Conservation (phyloP, 2,888 invertebrate genomes). For the Drosophila kanekoi region DNA sequence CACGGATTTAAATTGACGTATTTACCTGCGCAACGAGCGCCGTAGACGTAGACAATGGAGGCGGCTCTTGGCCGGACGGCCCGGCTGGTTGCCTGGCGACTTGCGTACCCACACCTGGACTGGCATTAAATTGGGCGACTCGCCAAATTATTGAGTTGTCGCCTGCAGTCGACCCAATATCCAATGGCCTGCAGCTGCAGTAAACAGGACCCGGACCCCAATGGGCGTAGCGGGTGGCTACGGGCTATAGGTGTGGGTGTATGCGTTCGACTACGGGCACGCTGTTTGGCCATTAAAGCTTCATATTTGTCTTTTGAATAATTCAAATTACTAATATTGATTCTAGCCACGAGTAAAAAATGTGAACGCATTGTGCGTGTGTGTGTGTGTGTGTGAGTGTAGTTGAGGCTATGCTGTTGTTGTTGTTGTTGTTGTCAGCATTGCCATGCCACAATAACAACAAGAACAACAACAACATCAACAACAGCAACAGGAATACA, state of each 20-base stretch:
- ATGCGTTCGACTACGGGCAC: conserved; percentile 52
- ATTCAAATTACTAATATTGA: conserved; percentile 86
- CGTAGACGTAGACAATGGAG: conserved; percentile 54
- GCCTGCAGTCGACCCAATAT: conserved; percentile 38
- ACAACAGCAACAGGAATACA: conserved; percentile 31
- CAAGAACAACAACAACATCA: conserved; percentile 43
- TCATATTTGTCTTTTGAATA: conserved; percentile 85
- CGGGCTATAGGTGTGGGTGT: conserved; percentile 34
- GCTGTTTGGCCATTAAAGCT: conserved; percentile 85
- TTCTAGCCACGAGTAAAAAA: conserved; percentile 79
- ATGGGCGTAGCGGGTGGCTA: neutral
- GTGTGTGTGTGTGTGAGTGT: conserved; percentile 3
- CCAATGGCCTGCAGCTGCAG: conserved; percentile 56
- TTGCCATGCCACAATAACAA: conserved; percentile 60
- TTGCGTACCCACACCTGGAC: conserved; percentile 43
- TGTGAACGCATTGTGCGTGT: conserved; percentile 59
- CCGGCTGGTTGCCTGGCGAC: conserved; percentile 20
- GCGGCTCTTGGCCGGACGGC: conserved; percentile 23
- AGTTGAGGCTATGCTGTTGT: conserved; percentile 38
- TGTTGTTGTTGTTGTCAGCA: conserved; percentile 32
- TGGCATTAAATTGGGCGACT: conserved; percentile 79
- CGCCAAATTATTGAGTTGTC: conserved; percentile 77
- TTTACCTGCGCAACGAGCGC: conserved; percentile 74
- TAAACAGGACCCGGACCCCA: conserved; percentile 26
- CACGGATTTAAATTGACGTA: conserved; percentile 84